Conservation (phyloP, 2,888 invertebrate genomes). For the Drosophila anceps region DNA sequence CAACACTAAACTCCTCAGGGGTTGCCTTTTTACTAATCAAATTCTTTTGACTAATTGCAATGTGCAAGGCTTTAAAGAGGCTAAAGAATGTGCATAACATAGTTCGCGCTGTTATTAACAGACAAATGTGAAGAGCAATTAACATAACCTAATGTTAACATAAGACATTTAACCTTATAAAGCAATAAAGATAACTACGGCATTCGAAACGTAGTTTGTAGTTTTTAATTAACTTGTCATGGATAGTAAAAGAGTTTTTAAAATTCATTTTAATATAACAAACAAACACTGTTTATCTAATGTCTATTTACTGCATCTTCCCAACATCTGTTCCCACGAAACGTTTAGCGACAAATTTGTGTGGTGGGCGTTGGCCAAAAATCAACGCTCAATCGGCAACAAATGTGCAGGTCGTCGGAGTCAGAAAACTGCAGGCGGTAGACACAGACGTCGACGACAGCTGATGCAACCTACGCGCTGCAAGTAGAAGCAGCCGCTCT, state of each 20-base stretch:
- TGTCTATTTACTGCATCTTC: not conserved
- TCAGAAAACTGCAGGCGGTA: conserved; percentile 30
- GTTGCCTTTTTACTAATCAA: conserved; percentile 7
- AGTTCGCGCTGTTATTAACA: conserved; percentile 5
- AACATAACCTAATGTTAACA: not conserved
- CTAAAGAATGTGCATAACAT: not conserved
- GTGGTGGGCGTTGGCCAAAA: conserved; percentile 40
- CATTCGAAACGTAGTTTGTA: not conserved
- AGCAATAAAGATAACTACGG: not conserved
- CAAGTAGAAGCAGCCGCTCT: conserved; percentile 1
- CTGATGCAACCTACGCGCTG: conserved; percentile 68
- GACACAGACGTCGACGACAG: conserved; percentile 46
- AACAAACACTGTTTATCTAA: not conserved
- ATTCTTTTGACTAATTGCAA: conserved; percentile 17
- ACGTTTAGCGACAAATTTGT: conserved; percentile 48
- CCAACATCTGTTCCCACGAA: conserved; percentile 31
- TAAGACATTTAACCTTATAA: not conserved
- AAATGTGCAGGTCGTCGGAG: conserved; percentile 23
- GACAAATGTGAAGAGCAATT: not conserved
- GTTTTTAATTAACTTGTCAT: not conserved
- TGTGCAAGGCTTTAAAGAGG: not conserved
- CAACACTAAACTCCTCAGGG: conserved; percentile 14
- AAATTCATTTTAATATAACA: not conserved
- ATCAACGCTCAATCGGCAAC: conserved; percentile 38
- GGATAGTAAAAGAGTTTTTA: not conserved